Percentiles rank a stretch among this genome's conserved stretches.
Conservation (phyloP, 2,113 vertebrate genomes). For the Spea bombifrons region DNA sequence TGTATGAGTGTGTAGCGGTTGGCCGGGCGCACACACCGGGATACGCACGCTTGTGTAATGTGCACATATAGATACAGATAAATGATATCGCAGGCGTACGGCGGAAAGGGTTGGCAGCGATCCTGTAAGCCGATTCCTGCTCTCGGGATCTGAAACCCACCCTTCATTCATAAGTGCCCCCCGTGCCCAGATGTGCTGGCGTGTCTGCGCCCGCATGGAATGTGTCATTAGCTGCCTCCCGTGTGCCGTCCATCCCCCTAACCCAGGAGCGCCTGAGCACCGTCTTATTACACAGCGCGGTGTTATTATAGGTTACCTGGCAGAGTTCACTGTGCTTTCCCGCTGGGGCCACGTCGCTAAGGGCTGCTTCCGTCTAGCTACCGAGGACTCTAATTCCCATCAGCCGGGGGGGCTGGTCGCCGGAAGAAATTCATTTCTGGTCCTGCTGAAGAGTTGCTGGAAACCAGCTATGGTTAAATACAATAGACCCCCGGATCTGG, state of each 20-base stretch:
- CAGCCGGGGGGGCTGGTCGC: not conserved
- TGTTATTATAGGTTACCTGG: constrained; percentile 14
- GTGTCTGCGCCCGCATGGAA: constrained; percentile 35
- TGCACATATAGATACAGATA: too few relatives aligned
- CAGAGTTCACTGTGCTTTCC: not conserved
- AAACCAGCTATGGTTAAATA: too few relatives aligned
- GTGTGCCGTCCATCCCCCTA: not conserved
- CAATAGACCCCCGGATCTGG: too few relatives aligned
- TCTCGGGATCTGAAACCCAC: constrained; percentile 24
- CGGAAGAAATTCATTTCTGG: too few relatives aligned
- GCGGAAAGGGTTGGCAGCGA: constrained; percentile 20
- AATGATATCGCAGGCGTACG: constrained; percentile 11
- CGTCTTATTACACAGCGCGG: constrained; percentile 12
- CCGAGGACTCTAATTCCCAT: not conserved
- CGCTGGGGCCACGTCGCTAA: not conserved
- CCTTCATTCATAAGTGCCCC: constrained; percentile 37
- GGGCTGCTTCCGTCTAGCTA: not conserved
- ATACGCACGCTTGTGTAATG: too few relatives aligned
- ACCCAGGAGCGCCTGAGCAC: not conserved
- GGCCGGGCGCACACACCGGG: too few relatives aligned
- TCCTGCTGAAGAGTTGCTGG: too few relatives aligned
- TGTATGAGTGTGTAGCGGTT: too few relatives aligned
- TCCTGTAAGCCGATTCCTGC: constrained; percentile 1
- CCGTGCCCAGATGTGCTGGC: constrained; percentile 35
- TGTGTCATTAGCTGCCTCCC: constrained; percentile 23